These are phyloP conservation scores for Rhimphoctona megacephalus DNA, from an alignment of 2,888 invertebrate genomes.

Conservation along the genomic window DNA sequence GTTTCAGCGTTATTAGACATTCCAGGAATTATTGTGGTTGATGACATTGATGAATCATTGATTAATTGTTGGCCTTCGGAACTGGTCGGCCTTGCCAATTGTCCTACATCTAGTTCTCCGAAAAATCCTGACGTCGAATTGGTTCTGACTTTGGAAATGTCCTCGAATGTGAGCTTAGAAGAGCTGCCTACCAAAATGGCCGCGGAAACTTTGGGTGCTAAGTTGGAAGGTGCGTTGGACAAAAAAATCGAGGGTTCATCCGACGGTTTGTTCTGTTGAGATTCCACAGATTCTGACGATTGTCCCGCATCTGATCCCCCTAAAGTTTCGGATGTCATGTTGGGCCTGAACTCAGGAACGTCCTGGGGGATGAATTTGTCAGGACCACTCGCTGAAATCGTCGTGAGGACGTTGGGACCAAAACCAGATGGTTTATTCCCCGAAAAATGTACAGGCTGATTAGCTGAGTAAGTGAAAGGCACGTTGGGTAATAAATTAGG, in stretches of 20 bases:
- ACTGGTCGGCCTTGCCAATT: not conserved
- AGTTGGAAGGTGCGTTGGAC: not conserved
- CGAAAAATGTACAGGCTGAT: not conserved
- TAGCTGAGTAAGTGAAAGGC: not conserved
- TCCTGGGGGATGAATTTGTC: not conserved
- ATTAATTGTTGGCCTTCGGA: not conserved
- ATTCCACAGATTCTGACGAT: not conserved
- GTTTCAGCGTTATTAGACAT: conserved; percentile 40
- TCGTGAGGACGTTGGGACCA: not conserved
- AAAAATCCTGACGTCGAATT: not conserved
- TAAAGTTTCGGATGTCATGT: not conserved
- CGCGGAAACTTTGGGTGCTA: not conserved
- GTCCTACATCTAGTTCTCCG: not conserved
- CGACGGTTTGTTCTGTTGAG: not conserved
- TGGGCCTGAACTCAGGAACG: not conserved
- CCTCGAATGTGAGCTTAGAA: not conserved
- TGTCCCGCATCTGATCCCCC: not conserved
- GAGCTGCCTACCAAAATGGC: not conserved
- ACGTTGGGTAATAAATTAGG: not conserved
- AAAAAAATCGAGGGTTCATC: not conserved
- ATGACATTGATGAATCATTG: not conserved
- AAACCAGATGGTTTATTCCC: not conserved
- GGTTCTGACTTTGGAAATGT: not conserved
- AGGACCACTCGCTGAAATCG: not conserved
- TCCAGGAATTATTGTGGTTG: conserved; percentile 37